Evolutionary conservation across 1,140 invertebrate species (phyloP).

Genomic region (Cheumatopsyche charites): DNA sequence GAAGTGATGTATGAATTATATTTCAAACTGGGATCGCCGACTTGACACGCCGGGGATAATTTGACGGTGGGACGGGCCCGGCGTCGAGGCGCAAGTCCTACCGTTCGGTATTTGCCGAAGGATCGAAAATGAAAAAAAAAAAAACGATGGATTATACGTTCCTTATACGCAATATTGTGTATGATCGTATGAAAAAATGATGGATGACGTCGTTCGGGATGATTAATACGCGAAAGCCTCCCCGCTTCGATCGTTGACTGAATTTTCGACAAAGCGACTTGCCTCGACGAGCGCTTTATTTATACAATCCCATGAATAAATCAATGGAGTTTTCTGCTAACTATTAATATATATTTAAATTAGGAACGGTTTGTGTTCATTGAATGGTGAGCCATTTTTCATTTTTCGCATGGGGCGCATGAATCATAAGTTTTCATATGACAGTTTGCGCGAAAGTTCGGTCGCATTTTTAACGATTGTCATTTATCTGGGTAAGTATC

Average conservation of each 20-base stretch:
- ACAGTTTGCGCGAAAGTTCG: no score
- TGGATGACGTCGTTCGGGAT: constrained; percentile 18
- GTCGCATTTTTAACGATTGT: no score
- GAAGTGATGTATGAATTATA: constrained; percentile 31
- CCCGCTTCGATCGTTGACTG: constrained; percentile 8
- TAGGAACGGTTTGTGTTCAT: neutral
- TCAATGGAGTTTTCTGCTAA: no score
- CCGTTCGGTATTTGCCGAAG: constrained; percentile 1
- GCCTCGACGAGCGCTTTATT: neutral
- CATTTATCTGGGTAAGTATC: no score
- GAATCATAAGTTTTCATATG: no score
- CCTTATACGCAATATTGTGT: neutral
- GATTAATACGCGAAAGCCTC: constrained; percentile 4
- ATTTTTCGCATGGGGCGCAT: no score
- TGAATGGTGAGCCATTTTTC: no score
- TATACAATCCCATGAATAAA: no score
- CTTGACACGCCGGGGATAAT: constrained; percentile 23
- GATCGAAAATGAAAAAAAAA: no score
- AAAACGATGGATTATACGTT: constrained; percentile 10
- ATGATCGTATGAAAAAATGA: constrained; percentile 5
- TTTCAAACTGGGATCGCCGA: constrained; percentile 26
- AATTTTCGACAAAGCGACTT: constrained; percentile 18
- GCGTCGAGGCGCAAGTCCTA: neutral
- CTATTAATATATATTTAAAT: neutral
- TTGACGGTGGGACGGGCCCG: constrained; percentile 12